A percentile compares a stretch with the other conserved stretches of the same genome.
phyloP scores from a whole-genome alignment of 92 coral and sea anemone species.

The Palythoa grandiflora region DNA sequence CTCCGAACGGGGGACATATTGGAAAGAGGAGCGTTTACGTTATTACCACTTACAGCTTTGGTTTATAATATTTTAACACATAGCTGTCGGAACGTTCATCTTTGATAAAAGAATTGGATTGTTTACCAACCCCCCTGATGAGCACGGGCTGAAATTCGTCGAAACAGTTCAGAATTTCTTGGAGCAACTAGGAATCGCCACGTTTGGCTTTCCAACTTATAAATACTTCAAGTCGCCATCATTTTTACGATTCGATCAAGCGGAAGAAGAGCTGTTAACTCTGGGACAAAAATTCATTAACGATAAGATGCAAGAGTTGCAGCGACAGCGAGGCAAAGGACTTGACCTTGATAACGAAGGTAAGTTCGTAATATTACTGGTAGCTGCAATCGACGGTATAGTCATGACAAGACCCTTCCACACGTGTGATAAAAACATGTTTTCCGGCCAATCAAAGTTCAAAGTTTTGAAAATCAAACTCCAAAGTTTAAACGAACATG shows the following conservation, averaged over 20 bases:
- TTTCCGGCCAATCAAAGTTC: too few relatives aligned
- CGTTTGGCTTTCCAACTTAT: slow-evolving; percentile 36
- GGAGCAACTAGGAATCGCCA: slow-evolving; percentile 24
- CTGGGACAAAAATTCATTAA: slow-evolving; percentile 28
- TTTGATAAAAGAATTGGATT: slow-evolving; percentile 58
- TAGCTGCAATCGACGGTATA: too few relatives aligned
- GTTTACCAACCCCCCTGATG: slow-evolving; percentile 49
- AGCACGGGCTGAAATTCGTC: slow-evolving; percentile 37
- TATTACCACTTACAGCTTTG: too few relatives aligned
- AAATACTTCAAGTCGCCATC: slow-evolving; percentile 45
- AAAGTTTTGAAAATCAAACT: too few relatives aligned
- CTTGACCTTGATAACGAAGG: slow-evolving; percentile 44
- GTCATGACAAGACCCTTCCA: too few relatives aligned
- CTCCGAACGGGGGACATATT: too few relatives aligned
- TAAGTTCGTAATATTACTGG: not conserved
- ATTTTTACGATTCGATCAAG: slow-evolving; percentile 38
- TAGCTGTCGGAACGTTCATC: slow-evolving; percentile 59
- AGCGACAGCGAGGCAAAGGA: slow-evolving; percentile 19
- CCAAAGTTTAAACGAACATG: too few relatives aligned
- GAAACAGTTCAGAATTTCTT: slow-evolving; percentile 17
- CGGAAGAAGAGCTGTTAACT: slow-evolving; percentile 21
- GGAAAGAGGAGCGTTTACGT: too few relatives aligned
- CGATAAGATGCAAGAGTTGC: slow-evolving; percentile 35
- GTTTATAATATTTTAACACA: too few relatives aligned
- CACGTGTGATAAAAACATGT: too few relatives aligned